Evolutionary conservation across 1,140 invertebrate species (phyloP).

Genomic region (Grapholita molesta): DNA sequence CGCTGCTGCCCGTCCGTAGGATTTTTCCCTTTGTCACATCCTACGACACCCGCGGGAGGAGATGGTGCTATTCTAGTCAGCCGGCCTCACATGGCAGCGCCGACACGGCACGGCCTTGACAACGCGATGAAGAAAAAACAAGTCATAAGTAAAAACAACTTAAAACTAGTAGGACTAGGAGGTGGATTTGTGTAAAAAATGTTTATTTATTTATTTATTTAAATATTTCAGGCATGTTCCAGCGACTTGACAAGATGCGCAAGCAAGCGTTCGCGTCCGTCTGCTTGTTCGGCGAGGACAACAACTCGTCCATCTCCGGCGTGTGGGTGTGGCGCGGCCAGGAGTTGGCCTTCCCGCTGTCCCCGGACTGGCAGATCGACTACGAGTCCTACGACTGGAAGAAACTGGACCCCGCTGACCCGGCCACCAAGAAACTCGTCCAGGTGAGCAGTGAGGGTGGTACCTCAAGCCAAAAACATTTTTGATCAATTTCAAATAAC

Average conservation of each 20-base stretch:
- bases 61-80: too few species aligned
- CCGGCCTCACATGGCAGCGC: too few species aligned
- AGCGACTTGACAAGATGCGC: conserved; percentile 98
- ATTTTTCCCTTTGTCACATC: too few species aligned
- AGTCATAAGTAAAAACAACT: too few species aligned
- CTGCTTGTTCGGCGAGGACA: conserved; percentile 95
- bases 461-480: too few species aligned
- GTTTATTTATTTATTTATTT: not conserved
- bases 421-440: conserved; percentile 94
- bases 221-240: conserved; percentile 88
- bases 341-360: conserved; percentile 92
- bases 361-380: conserved; percentile 95
- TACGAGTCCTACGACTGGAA: conserved; percentile 98
- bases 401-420: conserved; percentile 91
- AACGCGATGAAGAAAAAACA: too few species aligned
- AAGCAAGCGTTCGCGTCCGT: conserved; percentile 97
- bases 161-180: not conserved
- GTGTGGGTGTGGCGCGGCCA: conserved; percentile 98
- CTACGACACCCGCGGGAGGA: too few species aligned
- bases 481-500: too few species aligned
- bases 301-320: conserved; percentile 96
- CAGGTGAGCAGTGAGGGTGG: conserved; percentile 59
- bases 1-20: too few species aligned
- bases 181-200: not conserved
- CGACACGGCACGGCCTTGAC: too few species aligned